Percentiles rank a stretch among this genome's conserved stretches.
Conservation (phyloP, 2,888 invertebrate genomes). For the Eupithecia inturbata region DNA sequence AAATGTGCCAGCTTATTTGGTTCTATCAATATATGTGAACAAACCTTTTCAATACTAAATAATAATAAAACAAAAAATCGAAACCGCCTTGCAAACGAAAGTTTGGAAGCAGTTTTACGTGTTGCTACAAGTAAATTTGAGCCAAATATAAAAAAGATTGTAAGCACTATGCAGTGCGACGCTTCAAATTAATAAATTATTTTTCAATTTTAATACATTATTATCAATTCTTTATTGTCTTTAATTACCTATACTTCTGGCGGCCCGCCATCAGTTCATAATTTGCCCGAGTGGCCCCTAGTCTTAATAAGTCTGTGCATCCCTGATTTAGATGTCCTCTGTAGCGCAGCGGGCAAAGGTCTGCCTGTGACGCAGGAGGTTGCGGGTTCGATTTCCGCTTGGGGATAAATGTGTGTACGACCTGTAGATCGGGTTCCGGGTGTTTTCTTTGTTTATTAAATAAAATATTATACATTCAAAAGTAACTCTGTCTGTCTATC, state of each 20-base stretch:
- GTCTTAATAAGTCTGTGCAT: constrained; percentile 17
- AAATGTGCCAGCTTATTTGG: constrained; percentile 18
- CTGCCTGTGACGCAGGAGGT: too few species aligned
- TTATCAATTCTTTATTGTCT: neutral
- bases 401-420: too few species aligned
- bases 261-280: neutral
- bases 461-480: too few species aligned
- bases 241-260: neutral
- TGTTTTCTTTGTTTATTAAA: too few species aligned
- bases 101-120: constrained; percentile 32
- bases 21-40: constrained; percentile 26
- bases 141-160: constrained; percentile 33
- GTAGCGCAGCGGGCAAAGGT: too few species aligned
- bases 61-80: constrained; percentile 24
- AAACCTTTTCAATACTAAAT: constrained; percentile 26
- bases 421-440: too few species aligned
- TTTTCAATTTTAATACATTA: neutral
- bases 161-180: constrained; percentile 14
- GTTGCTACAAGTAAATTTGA: constrained; percentile 33
- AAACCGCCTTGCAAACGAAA: too few species aligned
- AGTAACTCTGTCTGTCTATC: too few species aligned
- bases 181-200: neutral
- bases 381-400: too few species aligned
- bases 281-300: constrained; percentile 4
- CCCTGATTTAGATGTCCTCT: neutral